Percentiles rank a stretch among this genome's conserved stretches.
phyloP scores from a whole-genome alignment of 2,113 vertebrate species.

The Sinocyclocheilus anshuiensis region DNA sequence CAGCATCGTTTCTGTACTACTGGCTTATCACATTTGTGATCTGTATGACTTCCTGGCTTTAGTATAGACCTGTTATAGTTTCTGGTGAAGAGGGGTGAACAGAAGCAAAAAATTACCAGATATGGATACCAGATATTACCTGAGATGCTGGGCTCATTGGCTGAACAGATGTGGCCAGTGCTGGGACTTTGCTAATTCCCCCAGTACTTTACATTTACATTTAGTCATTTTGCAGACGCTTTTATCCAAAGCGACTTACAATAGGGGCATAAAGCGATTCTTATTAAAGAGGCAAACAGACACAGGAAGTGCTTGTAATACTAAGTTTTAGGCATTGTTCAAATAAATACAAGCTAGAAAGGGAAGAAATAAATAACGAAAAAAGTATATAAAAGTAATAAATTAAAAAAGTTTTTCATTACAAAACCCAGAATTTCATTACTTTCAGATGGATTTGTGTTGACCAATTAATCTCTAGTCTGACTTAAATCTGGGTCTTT shows the following conservation, averaged over 20 bases:
- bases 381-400: too few relatives aligned
- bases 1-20: background rate
- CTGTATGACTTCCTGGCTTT: background rate
- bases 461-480: background rate
- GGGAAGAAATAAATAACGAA: too few relatives aligned
- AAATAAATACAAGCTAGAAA: too few relatives aligned
- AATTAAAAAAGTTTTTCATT: too few relatives aligned
- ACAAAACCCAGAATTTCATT: too few relatives aligned
- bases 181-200: background rate
- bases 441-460: background rate
- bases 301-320: too few relatives aligned
- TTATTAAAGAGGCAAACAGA: too few relatives aligned
- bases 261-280: too few relatives aligned
- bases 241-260: too few relatives aligned
- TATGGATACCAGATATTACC: too few relatives aligned
- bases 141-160: background rate
- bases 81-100: background rate
- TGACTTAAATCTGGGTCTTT: background rate
- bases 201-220: background rate
- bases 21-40: background rate
- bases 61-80: background rate
- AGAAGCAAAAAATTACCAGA: background rate
- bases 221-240: too few relatives aligned
- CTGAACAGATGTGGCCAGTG: conserved; percentile 8
- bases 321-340: too few relatives aligned